Evolutionary conservation across 2,888 invertebrate genomes (phyloP).

Genomic region (Synergus itoensis): DNA sequence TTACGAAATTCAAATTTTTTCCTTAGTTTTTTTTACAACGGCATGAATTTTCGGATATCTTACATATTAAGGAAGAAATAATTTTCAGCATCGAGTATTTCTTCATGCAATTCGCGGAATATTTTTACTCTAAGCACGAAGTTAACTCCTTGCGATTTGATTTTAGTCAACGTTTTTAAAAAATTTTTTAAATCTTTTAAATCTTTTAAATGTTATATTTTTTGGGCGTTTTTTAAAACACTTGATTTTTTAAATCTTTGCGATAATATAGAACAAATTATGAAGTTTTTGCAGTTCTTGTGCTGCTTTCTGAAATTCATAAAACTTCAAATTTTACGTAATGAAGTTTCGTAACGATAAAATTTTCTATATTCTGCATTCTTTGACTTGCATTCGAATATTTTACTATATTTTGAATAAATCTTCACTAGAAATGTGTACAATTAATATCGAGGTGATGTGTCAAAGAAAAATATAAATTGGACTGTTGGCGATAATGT

Average conservation of each 20-base stretch:
- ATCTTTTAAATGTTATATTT: slow-evolving; percentile 28
- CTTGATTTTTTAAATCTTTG: background rate
- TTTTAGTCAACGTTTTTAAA: slow-evolving; percentile 12
- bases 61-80: background rate
- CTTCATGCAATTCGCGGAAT: background rate
- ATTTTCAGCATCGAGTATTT: background rate
- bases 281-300: background rate
- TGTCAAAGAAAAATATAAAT: slow-evolving; percentile 17
- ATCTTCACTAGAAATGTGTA: slow-evolving; percentile 29
- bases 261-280: too few species aligned
- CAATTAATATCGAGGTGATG: background rate
- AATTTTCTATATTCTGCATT: background rate
- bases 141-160: background rate
- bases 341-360: background rate
- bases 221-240: slow-evolving; percentile 2
- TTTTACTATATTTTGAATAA: slow-evolving; percentile 4
- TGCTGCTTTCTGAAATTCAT: background rate
- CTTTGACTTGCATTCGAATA: slow-evolving; percentile 25
- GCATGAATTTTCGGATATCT: background rate
- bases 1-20: background rate
- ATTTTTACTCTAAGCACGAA: slow-evolving; percentile 16
- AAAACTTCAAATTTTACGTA: background rate
- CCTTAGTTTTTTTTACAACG: background rate
- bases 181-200: too few species aligned
- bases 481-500: background rate